Evolutionary conservation across 2,797 vertebrate genomes (phyloP), one percentile per base, ranked within the genome.

Genomic region (Myotis pilosus): DNA sequence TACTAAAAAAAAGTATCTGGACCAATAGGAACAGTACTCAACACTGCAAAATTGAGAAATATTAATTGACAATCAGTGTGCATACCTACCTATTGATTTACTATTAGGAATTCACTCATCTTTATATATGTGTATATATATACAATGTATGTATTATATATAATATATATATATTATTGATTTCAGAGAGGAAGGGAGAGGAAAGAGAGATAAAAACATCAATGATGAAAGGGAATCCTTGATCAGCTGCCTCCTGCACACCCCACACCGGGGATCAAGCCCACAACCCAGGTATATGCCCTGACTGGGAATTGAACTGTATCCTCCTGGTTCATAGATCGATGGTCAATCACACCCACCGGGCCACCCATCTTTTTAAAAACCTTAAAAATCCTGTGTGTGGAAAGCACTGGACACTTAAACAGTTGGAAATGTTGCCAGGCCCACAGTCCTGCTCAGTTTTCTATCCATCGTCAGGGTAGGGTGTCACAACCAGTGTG

Each of bases 401-500:
- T 80, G 33, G 19, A 75, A 76, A 22, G 5, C 57, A 69, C 33
- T 9, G 20, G 87, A 17, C 28, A 36, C 76, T 66, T 80, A 89
- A 38, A 83, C 30, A 23, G 25, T 57, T 8, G 60, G 84, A 51
- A 66, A 28, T 88, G 95, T 38, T 90, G 75, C 36, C 30, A 19
- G 12, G 33, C 33, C 78, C 72, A 71, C 22, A 3, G 53, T 53
- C 95, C 23, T n/a, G n/a, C n/a, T 47, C 36, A 33, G 33, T 89
- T 49, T 87, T 85, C 87, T 3, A 33, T 23, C 89, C 83, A 68
- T 23, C 53, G 90, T 76, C 62, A 96, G 81, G 94, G 96, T 79
- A 96, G 9, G 33, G 84, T 93, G 87, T 89, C 1, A 66, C 30
- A 79, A 89, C 55, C 95, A 86, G 97, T 76, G 41, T 95, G 95